These are phyloP conservation scores for Trinorchestia longiramus DNA, from an alignment of 1,140 invertebrate genomes.

Conservation along the genomic window DNA sequence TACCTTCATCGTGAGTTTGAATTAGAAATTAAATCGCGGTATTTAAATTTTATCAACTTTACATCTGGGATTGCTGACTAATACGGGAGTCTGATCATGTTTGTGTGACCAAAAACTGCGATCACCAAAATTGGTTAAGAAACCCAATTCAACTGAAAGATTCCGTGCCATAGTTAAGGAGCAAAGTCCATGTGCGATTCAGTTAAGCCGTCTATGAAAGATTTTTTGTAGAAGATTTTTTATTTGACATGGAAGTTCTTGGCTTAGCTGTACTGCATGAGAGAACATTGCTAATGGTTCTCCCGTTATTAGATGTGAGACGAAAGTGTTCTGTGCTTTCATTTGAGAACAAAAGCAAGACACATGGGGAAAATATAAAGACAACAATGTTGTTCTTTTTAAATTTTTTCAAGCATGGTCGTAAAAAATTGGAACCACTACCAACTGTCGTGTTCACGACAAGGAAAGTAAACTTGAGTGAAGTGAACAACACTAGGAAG, in stretches of 20 bases:
- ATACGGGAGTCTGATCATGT: not conserved
- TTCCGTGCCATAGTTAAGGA: not conserved
- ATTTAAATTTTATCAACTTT: not conserved
- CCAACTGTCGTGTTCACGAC: too few species aligned
- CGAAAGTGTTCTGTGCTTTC: not conserved
- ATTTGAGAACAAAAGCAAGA: not conserved
- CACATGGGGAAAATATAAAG: not conserved
- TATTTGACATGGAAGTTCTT: not conserved
- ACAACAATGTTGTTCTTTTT: not conserved
- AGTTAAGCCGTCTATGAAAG: not conserved
- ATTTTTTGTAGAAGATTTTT: not conserved
- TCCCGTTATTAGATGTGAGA: not conserved
- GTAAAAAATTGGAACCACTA: too few species aligned
- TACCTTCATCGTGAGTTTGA: not conserved
- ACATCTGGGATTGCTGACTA: not conserved
- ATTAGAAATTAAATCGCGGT: not conserved
- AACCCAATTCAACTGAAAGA: not conserved
- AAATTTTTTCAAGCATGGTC: too few species aligned
- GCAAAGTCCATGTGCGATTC: not conserved
- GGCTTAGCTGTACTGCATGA: not conserved
- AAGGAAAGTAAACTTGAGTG: too few species aligned
- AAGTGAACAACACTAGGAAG: too few species aligned
- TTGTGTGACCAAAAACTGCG: not conserved
- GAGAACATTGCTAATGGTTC: not conserved
- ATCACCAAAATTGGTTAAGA: not conserved